Percentiles rank a stretch among this genome's conserved stretches.
These are phyloP conservation scores for Luperina nickerlii DNA, from an alignment of 2,888 invertebrate species.

Conservation along the genomic window DNA sequence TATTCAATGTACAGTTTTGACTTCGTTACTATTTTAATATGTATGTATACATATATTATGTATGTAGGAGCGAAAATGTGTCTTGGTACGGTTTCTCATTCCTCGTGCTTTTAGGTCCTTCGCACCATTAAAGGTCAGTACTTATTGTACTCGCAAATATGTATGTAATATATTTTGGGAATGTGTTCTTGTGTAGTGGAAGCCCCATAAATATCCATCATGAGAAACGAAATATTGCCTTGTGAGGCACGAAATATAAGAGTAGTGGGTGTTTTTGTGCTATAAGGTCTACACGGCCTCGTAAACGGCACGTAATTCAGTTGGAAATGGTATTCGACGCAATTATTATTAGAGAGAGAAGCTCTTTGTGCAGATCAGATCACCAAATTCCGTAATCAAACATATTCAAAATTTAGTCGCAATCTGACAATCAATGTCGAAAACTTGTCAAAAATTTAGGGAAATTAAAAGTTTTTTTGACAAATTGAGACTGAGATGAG, in stretches of 20 bases:
- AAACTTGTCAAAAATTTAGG: too few relatives aligned
- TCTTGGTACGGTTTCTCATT: neutral
- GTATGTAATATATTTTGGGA: conserved; percentile 36
- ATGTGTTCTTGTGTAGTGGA: conserved; percentile 30
- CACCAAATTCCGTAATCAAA: too few relatives aligned
- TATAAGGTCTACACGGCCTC: neutral
- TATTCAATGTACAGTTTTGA: neutral
- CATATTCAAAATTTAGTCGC: too few relatives aligned
- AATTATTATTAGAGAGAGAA: neutral
- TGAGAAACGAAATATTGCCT: conserved; percentile 45
- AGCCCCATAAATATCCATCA: conserved; percentile 53
- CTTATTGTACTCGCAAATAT: conserved; percentile 9
- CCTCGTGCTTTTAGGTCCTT: neutral
- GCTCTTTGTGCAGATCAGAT: neutral
- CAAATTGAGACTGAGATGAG: too few relatives aligned
- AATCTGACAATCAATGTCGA: too few relatives aligned
- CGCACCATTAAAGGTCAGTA: conserved; percentile 1
- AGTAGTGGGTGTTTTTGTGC: conserved; percentile 34
- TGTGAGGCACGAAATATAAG: conserved; percentile 24
- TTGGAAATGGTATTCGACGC: neutral
- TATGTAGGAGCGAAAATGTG: neutral
- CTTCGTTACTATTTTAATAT: too few relatives aligned
- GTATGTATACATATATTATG: too few relatives aligned
- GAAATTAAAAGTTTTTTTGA: too few relatives aligned
- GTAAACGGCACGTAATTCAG: conserved; percentile 41